Evolutionary conservation across 92 coral and sea anemone species (phyloP), one percentile per base, ranked within the genome.

Genomic region (Palythoa heliodiscus): DNA sequence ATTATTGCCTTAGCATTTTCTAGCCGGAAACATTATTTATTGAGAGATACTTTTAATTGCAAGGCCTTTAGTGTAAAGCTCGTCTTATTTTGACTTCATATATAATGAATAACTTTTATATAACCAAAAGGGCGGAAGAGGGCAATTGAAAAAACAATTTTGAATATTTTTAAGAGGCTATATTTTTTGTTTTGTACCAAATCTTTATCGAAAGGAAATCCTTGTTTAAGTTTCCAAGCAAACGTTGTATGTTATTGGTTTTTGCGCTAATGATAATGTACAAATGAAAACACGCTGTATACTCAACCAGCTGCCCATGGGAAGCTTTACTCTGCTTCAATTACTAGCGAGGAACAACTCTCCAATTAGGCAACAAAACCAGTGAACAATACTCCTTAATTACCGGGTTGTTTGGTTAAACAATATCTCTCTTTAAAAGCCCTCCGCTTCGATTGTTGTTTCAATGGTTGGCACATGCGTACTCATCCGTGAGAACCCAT

Each of bases 351-450:
- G 25, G 93, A 87, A 92, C 92, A 93, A 86, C 90, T 89, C 92
- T 92, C 89, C 95, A 93, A 93, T 93, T 93, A 93, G 89, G 89
- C 89, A 81, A 87, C 95, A 92, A 93, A 92, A 92, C 97, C 83
- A 83, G 77, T 79, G 84, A 66, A 91, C 95, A 92, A 92, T 93
- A 90, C 87, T 72, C 85, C 72, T 83, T 92, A 83, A 93, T 93
- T 93, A 89, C 92, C 97, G 97, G 94, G 86, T 82, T 89, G 87
- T 92, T 85, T 90, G 73, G 91, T 91, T 75, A 87, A 92, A 93
- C 95, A 93, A 93, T 93, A 93, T 93, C 97, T 82, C 97, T 93
- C 97, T 93, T 93, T 93, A 92, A 83, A 93, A 93, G 91, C 87
- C 38, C 48, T 60, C 22, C 73, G 15, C 71, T 63, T 86, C 92